Percentiles rank a stretch among this genome's conserved stretches.
phyloP scores from a whole-genome alignment of 2,113 vertebrate genomes.

The Acrocephalus arundinaceus region DNA sequence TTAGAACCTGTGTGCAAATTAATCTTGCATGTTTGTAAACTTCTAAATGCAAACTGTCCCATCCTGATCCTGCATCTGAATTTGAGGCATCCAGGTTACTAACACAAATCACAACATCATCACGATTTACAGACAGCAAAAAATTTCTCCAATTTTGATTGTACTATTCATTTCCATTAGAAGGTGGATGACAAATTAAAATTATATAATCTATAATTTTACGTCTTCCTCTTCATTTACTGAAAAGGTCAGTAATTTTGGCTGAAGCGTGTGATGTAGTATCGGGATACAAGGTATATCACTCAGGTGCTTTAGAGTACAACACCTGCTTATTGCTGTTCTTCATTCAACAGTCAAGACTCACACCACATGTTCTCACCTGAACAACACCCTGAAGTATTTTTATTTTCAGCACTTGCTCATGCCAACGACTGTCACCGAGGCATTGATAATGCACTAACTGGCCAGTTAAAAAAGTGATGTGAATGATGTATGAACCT shows the following conservation, averaged over 20 bases:
- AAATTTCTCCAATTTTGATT: background rate
- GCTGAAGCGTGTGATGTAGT: background rate
- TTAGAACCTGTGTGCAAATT: accelerated
- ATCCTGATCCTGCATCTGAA: background rate
- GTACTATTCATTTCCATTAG: background rate
- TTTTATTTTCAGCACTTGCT: background rate
- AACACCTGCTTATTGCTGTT: background rate
- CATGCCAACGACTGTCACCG: accelerated
- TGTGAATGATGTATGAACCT: too few species aligned
- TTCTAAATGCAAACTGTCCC: background rate
- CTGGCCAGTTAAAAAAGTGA: accelerated
- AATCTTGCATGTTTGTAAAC: accelerated
- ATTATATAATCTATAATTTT: background rate
- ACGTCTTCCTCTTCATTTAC: background rate
- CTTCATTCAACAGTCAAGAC: background rate
- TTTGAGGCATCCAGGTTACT: background rate
- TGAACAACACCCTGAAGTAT: background rate
- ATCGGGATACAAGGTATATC: accelerated
- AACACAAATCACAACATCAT: background rate
- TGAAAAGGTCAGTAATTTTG: background rate
- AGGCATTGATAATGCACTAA: background rate
- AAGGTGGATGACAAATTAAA: background rate
- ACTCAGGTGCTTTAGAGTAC: background rate
- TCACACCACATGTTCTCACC: background rate
- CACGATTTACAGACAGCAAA: background rate